Evolutionary conservation across 2,113 vertebrate genomes (phyloP).

Genomic region (Hydrolagus affinis): DNA sequence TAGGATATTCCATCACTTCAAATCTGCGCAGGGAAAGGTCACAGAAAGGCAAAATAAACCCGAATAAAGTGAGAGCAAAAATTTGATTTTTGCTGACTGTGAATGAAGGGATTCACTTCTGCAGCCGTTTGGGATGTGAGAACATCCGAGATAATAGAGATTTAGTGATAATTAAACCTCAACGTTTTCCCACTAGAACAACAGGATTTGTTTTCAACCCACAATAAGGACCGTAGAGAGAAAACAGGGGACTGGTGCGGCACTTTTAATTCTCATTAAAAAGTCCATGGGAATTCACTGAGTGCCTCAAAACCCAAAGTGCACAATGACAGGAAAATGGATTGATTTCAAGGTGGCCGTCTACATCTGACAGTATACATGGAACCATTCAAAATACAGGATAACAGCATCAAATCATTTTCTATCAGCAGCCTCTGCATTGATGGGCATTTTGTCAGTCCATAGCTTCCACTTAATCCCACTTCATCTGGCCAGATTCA

Average conservation of each 20-base stretch:
- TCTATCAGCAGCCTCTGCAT: conserved; percentile 1
- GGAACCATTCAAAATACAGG: neutral
- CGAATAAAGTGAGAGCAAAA: conserved; percentile 34
- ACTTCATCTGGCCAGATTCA: conserved; percentile 14
- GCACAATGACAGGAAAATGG: neutral
- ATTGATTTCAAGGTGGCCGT: too few relatives aligned
- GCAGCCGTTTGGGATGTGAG: conserved; percentile 42
- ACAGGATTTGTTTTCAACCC: conserved; percentile 53
- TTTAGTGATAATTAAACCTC: conserved; percentile 54
- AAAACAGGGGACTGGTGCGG: neutral
- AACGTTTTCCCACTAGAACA: conserved; percentile 51
- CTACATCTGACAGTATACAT: neutral
- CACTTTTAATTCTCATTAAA: conserved; percentile 8
- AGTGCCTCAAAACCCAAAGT: neutral
- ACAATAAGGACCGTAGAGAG: neutral
- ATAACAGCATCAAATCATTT: conserved; percentile 13
- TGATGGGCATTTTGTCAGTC: conserved; percentile 9
- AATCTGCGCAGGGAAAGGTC: neutral
- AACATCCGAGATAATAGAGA: conserved; percentile 45
- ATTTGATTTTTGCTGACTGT: conserved; percentile 42
- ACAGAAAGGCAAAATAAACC: conserved; percentile 33
- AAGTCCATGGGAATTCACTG: neutral
- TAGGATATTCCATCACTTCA: neutral
- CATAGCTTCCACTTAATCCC: conserved; percentile 11
- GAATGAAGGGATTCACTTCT: conserved; percentile 49